Evolutionary conservation across 2,888 invertebrate species (phyloP), one percentile per base, ranked within the genome.

Genomic region (Pheosia tremula): DNA sequence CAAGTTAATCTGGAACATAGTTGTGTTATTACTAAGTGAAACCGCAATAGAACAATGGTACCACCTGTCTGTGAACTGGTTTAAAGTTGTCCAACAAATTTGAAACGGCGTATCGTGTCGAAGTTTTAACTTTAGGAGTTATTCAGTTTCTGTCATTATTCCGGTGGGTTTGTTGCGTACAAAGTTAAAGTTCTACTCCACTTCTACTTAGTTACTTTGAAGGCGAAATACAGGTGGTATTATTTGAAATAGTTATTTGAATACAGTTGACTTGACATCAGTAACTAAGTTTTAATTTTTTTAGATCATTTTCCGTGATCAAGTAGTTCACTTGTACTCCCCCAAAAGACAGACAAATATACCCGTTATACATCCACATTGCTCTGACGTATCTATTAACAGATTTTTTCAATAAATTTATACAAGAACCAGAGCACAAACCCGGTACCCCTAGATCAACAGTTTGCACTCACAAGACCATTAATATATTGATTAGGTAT

Each of bases 21-120:
- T 86, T 82, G 78, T 82, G 78, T 81, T 84, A 85, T 84, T 87
- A 86, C 86, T 84, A 83, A 73, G 82, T 80, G 81, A 78, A 68
- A 74, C 81, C 80, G 74, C 77, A 79, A 69, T 74, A 75, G 79
- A 83, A 87, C 86, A 85, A 85, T 82, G 80, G 81, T 77, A 66
- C 78, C 83, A 86, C 81, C 84, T 86, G 82, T 75, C 79, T 71
- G 69, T 77, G 74, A 84, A 82, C 80, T 83, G 81, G 77, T 82
- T 78, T 72, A 78, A 87, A 86, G 82, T 84, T 82, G 76, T 78
- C 79, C 69, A 47, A 47, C n/a, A 47, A 47, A 47, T 47, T 47
- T n/a, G 47, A 11, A n/a, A 47, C 9, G 62, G 62, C 57, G 52
- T 68, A 69, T 72, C 65, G 66, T 66, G 66, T 65, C 61, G 57